Evolutionary conservation across 2,888 invertebrate genomes (phyloP).

Genomic region (Cosmia pyralina): DNA sequence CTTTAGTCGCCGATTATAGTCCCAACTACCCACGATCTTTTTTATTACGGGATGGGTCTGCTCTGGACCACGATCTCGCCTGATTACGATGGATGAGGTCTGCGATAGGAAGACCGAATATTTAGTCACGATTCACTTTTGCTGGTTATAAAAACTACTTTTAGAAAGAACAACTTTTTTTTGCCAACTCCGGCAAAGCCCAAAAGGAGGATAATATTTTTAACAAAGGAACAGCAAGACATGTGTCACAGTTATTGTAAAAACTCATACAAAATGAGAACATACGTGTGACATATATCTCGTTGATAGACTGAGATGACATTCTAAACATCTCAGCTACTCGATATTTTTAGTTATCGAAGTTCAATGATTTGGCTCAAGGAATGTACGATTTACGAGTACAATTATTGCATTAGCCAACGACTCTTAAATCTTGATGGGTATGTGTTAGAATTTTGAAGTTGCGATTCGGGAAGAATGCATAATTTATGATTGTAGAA

Average conservation of each 20-base stretch:
- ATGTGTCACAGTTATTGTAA: neutral
- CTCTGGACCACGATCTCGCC: neutral
- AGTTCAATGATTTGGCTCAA: slow-evolving; percentile 56
- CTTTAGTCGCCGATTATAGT: neutral
- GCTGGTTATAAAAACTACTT: no score
- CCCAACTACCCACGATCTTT: neutral
- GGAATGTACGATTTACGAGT: slow-evolving; percentile 39
- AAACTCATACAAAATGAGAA: neutral
- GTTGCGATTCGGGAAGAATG: neutral
- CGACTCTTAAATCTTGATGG: neutral
- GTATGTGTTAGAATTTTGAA: slow-evolving; percentile 3
- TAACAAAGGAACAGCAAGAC: no score
- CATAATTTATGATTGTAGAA: neutral
- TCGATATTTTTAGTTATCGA: slow-evolving; percentile 48
- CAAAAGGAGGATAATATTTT: neutral
- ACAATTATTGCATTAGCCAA: slow-evolving; percentile 20
- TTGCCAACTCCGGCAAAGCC: neutral
- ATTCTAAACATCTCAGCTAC: slow-evolving; percentile 6
- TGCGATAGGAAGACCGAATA: neutral
- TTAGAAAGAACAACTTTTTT: neutral
- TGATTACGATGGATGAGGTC: neutral
- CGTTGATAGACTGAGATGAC: slow-evolving; percentile 7
- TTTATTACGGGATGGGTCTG: neutral
- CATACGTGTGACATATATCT: neutral
- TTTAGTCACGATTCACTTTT: neutral